phyloP scores from a whole-genome alignment of 2,888 invertebrate species.

The Seira ritae region DNA sequence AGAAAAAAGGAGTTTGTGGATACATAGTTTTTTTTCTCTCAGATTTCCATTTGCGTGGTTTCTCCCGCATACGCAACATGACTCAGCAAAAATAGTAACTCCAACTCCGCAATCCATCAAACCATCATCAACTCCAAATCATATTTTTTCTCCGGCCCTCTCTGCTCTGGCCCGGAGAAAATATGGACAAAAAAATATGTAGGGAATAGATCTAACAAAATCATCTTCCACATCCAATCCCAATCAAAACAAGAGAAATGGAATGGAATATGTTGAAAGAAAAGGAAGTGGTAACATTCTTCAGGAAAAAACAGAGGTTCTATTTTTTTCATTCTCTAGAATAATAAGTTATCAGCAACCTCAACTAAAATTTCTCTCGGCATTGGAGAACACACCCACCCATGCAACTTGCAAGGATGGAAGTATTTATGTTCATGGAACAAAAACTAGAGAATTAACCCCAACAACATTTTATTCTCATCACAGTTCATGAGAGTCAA shows the following conservation, averaged over 20 bases:
- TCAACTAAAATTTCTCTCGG: background rate
- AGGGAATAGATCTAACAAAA: background rate
- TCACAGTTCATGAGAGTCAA: background rate
- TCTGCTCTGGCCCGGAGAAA: background rate
- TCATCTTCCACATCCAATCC: background rate
- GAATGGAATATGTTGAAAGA: slow-evolving; percentile 27
- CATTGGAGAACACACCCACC: background rate
- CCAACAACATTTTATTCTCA: background rate
- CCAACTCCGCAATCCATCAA: slow-evolving; percentile 14
- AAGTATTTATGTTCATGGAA: background rate
- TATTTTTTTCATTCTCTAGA: background rate
- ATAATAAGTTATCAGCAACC: slow-evolving; percentile 1
- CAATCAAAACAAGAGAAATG: background rate
- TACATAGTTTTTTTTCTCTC: background rate
- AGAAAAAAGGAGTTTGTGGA: no score
- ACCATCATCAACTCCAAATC: slow-evolving; percentile 28
- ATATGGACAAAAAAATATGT: background rate
- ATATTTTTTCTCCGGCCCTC: background rate
- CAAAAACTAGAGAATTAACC: no score
- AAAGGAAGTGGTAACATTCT: slow-evolving; percentile 22
- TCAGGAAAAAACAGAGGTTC: background rate
- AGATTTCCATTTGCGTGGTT: background rate
- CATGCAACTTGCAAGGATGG: background rate
- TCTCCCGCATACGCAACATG: slow-evolving; percentile 4
- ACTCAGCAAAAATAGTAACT: slow-evolving; percentile 44